Evolutionary conservation across 2,888 invertebrate species (phyloP), one percentile per base, ranked within the genome.

Genomic region (Drosophila engyochracea): DNA sequence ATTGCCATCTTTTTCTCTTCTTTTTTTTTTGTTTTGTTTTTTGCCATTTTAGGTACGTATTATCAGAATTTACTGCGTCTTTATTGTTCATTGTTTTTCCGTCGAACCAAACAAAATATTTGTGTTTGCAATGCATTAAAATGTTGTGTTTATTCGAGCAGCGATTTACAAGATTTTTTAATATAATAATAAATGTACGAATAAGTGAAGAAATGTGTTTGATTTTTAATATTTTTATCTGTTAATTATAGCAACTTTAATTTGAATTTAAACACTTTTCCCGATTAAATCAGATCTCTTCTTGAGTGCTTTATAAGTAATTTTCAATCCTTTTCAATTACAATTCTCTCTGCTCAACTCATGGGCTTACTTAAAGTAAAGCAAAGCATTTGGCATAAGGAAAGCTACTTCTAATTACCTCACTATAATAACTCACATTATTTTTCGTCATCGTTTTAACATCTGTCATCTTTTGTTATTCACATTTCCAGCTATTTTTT

Each of bases 21-120:
- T 39, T 31, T 39, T 37, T 71, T n/a, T 19, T 59, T 41, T 54
- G 67, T 51, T 63, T 71, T 72, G 39, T 62, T 63, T 55, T 30
- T 30, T 30, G 30, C 52, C 55, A 54, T 65, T 79, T 74, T 74
- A 75, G 76, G 79, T 71, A 71, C 51, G 69, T 71, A 85, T 80
- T 82, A 87, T 79, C 83, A 71, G 65, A 76, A 83, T 83, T 83
- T 81, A 87, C 71, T 87, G 85, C 87, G 87, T 76, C 76, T 87
- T 81, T 79, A 16, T 9, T 66, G 83, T 83, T 85, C 85, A 85
- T 81, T 87, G 85, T 76, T 86, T 84, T 65, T 60, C 44, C 52
- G 14, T 59, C 22, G 16, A 12, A 12, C 12, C 44, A 31, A 31
- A 35, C 28, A 47, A 41, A 16, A 54, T 37, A 25, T 22, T 22